Evolutionary conservation across 2,888 invertebrate species (phyloP).

Genomic region (Pimpla rufipes): DNA sequence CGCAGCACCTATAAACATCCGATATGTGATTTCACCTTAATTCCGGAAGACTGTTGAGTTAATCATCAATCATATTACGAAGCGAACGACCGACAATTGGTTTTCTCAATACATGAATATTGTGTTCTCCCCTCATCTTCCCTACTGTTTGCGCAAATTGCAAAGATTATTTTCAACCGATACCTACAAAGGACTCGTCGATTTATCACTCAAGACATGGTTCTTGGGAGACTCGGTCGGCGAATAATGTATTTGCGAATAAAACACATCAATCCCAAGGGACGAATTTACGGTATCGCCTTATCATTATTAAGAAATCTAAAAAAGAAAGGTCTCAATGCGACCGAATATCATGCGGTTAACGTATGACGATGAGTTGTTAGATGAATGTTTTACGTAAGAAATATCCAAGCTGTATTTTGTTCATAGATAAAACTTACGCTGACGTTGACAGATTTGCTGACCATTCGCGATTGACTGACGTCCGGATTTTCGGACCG

Average conservation of each 20-base stretch:
- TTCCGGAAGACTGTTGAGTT: no score
- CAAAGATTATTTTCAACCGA: slow-evolving; percentile 5
- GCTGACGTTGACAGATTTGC: slow-evolving; percentile 87
- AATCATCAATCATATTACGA: no score
- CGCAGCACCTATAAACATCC: no score
- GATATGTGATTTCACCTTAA: no score
- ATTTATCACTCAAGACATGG: slow-evolving; percentile 47
- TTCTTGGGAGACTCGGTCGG: slow-evolving; percentile 70
- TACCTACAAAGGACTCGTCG: background rate
- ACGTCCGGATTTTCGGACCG: slow-evolving; percentile 87
- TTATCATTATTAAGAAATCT: slow-evolving; percentile 2
- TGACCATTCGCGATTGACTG: slow-evolving; percentile 83
- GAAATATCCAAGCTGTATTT: background rate
- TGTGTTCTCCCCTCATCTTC: background rate
- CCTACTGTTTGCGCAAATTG: background rate
- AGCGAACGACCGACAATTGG: no score
- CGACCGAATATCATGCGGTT: slow-evolving; percentile 50
- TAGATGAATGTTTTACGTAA: slow-evolving; percentile 61
- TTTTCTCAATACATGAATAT: no score
- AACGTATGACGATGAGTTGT: background rate
- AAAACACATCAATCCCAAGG: background rate
- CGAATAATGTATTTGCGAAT: slow-evolving; percentile 54
- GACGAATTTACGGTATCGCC: background rate
- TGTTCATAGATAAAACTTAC: slow-evolving; percentile 82
- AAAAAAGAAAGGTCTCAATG: background rate